Evolutionary conservation across 2,888 invertebrate genomes (phyloP).

Genomic region (Orchestes rusci): DNA sequence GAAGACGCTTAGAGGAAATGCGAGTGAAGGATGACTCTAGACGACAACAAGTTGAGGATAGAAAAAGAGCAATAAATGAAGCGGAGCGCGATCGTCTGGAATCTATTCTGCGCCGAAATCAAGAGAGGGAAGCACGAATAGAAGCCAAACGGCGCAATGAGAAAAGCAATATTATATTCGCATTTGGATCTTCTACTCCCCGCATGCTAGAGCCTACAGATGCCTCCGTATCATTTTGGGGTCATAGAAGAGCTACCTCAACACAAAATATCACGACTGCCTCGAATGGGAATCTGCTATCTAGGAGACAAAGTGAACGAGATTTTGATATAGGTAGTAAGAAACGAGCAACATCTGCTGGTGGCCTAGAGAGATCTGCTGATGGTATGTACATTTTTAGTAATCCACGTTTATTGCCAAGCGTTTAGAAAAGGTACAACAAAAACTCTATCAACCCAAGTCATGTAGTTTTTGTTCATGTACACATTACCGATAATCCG

Average conservation of each 20-base stretch:
- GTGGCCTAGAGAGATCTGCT: slow-evolving; percentile 59
- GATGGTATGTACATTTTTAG: slow-evolving; percentile 47
- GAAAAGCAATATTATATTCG: slow-evolving; percentile 69
- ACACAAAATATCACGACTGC: slow-evolving; percentile 82
- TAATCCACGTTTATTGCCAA: no score
- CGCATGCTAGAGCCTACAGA: slow-evolving; percentile 78
- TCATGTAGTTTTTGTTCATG: no score
- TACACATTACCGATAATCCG: no score
- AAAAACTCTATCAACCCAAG: no score
- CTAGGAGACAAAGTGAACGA: slow-evolving; percentile 78
- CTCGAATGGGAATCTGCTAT: slow-evolving; percentile 51
- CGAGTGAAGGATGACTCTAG: slow-evolving; percentile 69
- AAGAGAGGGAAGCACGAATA: slow-evolving; percentile 46
- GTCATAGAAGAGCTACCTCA: slow-evolving; percentile 81
- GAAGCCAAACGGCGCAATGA: slow-evolving; percentile 75
- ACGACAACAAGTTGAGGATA: slow-evolving; percentile 70
- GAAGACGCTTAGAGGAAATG: slow-evolving; percentile 75
- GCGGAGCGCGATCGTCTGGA: slow-evolving; percentile 80
- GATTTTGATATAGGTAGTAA: slow-evolving; percentile 68
- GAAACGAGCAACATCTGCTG: slow-evolving; percentile 69
- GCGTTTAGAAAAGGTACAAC: no score
- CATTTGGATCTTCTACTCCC: slow-evolving; percentile 88
- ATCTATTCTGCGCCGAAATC: slow-evolving; percentile 77
- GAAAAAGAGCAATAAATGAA: slow-evolving; percentile 82
- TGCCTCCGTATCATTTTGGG: slow-evolving; percentile 75